phyloP scores from a whole-genome alignment of 2,888 invertebrate genomes.

The Lithophane leautieri region DNA sequence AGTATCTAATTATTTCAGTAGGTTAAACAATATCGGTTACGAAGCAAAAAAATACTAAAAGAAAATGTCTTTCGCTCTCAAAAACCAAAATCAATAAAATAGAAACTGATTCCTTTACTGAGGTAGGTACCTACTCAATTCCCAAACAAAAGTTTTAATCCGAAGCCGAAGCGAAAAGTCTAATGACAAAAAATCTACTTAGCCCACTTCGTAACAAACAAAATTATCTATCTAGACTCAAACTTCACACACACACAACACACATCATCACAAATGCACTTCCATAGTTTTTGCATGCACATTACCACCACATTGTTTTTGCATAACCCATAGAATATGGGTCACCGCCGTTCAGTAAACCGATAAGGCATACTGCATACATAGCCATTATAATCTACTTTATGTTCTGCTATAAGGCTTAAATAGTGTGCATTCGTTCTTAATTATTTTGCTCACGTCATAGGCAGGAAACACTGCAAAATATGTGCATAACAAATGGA shows the following conservation, averaged over 20 bases:
- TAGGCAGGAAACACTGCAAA: neutral
- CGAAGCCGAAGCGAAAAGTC: neutral
- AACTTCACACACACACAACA: neutral
- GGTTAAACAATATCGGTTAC: neutral
- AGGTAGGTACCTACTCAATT: neutral
- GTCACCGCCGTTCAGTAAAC: conserved; percentile 26
- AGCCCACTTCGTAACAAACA: conserved; percentile 13
- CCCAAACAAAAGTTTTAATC: conserved; percentile 1
- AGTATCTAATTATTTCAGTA: neutral
- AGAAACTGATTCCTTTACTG: neutral
- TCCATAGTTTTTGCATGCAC: conserved; percentile 29
- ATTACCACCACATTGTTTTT: conserved; percentile 28
- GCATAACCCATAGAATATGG: conserved; percentile 46
- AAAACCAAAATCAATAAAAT: neutral
- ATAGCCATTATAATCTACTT: conserved; percentile 43
- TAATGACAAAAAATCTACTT: conserved; percentile 26
- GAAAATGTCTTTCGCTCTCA: neutral
- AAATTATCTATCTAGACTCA: neutral
- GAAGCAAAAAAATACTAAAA: too few species aligned
- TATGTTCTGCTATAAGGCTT: conserved; percentile 4
- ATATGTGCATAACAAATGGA: neutral
- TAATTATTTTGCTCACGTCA: conserved; percentile 47
- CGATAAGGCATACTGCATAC: conserved; percentile 46
- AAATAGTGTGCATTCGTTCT: conserved; percentile 25
- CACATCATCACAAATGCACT: neutral